Evolutionary conservation across 2,113 vertebrate genomes (phyloP).

Genomic region (Nannobrachium achirus): DNA sequence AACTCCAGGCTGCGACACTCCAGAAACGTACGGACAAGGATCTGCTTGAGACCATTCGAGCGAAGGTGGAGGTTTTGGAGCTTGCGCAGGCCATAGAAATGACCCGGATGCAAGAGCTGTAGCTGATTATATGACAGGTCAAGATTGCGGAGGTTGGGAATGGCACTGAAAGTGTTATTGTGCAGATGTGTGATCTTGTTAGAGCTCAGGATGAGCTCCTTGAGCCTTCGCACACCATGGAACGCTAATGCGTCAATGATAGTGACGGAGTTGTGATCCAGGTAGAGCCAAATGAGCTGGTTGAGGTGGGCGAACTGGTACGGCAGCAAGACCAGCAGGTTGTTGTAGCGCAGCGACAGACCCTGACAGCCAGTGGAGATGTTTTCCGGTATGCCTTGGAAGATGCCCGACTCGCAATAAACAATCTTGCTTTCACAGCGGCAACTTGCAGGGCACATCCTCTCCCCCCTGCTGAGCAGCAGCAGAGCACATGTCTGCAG

Average conservation of each 20-base stretch:
- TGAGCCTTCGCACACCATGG: slow-evolving; percentile 92
- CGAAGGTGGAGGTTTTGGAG: slow-evolving; percentile 91
- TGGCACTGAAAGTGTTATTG: slow-evolving; percentile 90
- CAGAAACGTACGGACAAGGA: slow-evolving; percentile 90
- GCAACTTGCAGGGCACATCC: slow-evolving; percentile 90
- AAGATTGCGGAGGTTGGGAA: slow-evolving; percentile 94
- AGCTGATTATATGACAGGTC: slow-evolving; percentile 96
- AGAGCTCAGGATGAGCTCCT: slow-evolving; percentile 95
- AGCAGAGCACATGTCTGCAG: slow-evolving; percentile 83
- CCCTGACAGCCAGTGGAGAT: slow-evolving; percentile 93
- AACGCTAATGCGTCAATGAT: slow-evolving; percentile 89
- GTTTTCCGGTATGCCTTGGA: slow-evolving; percentile 91
- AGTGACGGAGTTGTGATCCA: slow-evolving; percentile 94
- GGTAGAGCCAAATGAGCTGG: slow-evolving; percentile 96
- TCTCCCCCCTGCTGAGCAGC: slow-evolving; percentile 84
- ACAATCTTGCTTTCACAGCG: slow-evolving; percentile 96
- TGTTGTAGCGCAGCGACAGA: slow-evolving; percentile 94
- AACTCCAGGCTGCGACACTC: slow-evolving; percentile 98
- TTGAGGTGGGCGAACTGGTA: slow-evolving; percentile 95
- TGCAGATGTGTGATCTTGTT: slow-evolving; percentile 90
- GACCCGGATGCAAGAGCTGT: slow-evolving; percentile 86
- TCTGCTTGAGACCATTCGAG: slow-evolving; percentile 89
- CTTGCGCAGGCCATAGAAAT: slow-evolving; percentile 93
- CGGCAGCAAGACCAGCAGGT: slow-evolving; percentile 88
- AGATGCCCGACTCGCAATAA: slow-evolving; percentile 94